Base-by-base conservation (phyloP, 2,113 vertebrate genomes). In the Onychorhynchus coronatus region DNA sequence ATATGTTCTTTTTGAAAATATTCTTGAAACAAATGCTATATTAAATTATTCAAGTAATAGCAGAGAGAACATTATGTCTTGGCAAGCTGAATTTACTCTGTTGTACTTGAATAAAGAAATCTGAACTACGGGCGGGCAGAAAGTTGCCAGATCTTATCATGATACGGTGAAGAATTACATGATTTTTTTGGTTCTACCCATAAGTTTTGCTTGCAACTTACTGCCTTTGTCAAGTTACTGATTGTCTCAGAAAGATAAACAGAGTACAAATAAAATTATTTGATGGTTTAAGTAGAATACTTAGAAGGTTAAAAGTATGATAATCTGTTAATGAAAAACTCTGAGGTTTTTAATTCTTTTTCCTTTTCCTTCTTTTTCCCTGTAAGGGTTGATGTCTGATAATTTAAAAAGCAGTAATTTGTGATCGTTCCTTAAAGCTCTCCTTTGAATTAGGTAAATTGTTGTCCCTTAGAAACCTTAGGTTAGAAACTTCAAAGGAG, bases 111-210 rank as follows among this genome's bases (percentile, higher is more conserved):
- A 96, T 97, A 97, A 95, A 97, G 94, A 96, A 96, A 97, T 96
- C 94, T 97, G 68, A 97, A 95, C 95, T 88, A 46, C 41, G 55
- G n/a, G 30, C 28, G 55, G 82, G 33, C 70, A 33, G 62, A 33
- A 70, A 39, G 70, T 94, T 87, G 79, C 80, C 72, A 97, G 98
- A 98, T 98, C 96, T 98, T 98, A 98, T 96, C 97, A n/a, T 62
- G 37, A 27, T 93, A 92, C 68, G 92, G 22, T 88, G 94, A 97
- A 95, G 91, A 91, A 84, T 59, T 96, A 47, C 68, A 77, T 91
- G 46, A 55, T 83, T 96, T 96, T 93, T 86, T 97, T 93, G 79
- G 87, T 97, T 83, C 82, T 88, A 37, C 72, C 79, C 39, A 7
- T 89, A 72, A 96, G 79, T 96, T 88, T 96, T 97, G n/a, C 87